Evolutionary conservation across 2,113 vertebrate genomes (phyloP).

Genomic region (Chlorodrepanis virens): DNA sequence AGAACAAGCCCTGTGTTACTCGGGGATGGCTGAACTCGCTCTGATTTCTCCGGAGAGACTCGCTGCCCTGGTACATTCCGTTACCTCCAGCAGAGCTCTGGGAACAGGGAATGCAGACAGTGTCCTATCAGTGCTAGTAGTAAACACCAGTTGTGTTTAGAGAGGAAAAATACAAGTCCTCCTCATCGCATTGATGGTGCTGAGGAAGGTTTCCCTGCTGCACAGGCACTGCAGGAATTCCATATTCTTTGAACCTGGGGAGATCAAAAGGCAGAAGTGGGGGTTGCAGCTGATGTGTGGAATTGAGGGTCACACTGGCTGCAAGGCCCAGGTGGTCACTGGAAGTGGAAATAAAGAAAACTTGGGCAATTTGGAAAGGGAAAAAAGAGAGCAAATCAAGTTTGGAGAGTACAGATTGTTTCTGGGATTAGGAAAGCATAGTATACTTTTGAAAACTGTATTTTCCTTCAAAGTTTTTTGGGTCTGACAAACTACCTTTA

Average conservation of each 20-base stretch:
- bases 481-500: neutral
- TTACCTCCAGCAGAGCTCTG: neutral
- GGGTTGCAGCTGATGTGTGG: neutral
- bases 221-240: neutral
- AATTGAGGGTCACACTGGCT: neutral
- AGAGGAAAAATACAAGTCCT: neutral
- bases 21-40: neutral
- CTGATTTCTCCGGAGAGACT: neutral
- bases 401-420: neutral
- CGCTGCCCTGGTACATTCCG: accelerated
- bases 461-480: neutral
- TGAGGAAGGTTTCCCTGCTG: neutral
- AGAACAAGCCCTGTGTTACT: neutral
- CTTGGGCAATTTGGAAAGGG: neutral
- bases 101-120: neutral
- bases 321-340: neutral
- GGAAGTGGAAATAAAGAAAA: neutral
- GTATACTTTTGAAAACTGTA: neutral
- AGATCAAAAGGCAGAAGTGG: neutral
- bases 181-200: accelerated
- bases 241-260: neutral
- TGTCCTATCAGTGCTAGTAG: accelerated
- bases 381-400: neutral
- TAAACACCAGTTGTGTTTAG: neutral
- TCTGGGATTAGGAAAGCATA: neutral